A percentile compares a stretch with the other conserved stretches of the same genome.
Evolutionary conservation across 1,140 invertebrate species (phyloP).

Genomic region (Charaxes varanes): DNA sequence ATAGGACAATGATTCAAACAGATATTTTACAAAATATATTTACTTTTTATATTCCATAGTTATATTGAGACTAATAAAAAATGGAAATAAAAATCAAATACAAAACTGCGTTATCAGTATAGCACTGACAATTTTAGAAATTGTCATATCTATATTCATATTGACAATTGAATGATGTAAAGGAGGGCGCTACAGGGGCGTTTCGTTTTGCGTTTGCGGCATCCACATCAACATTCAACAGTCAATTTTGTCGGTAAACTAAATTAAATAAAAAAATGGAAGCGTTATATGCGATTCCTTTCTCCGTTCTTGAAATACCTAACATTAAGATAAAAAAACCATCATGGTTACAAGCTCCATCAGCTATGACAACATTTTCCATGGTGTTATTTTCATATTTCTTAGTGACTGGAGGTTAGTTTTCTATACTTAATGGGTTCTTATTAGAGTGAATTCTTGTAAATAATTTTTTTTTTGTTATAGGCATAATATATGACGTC

Average conservation of each 20-base stretch:
- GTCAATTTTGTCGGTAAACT: conserved; percentile 3
- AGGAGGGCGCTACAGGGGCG: too few relatives aligned
- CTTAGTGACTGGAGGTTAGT: conserved; percentile 96
- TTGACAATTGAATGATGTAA: too few relatives aligned
- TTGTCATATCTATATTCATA: too few relatives aligned
- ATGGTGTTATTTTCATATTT: conserved; percentile 96
- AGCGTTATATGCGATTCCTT: conserved; percentile 86
- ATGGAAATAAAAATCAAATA: too few relatives aligned
- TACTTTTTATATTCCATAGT: too few relatives aligned
- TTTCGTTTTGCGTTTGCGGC: conserved; percentile 12
- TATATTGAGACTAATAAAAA: too few relatives aligned
- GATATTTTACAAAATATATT: too few relatives aligned
- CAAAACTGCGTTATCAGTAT: too few relatives aligned
- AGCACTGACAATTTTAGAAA: too few relatives aligned
- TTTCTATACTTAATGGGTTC: conserved; percentile 8
- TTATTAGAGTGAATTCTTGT: conserved; percentile 27
- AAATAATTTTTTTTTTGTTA: conserved; percentile 42
- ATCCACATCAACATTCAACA: conserved; percentile 15
- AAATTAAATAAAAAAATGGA: conserved; percentile 78
- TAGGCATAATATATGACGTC: conserved; percentile 98
- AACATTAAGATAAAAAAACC: conserved; percentile 94
- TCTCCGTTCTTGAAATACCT: conserved; percentile 89
- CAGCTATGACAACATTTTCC: conserved; percentile 94
- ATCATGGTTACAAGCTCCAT: conserved; percentile 93
- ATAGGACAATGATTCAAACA: too few relatives aligned